Evolutionary conservation across 2,888 invertebrate genomes (phyloP).

Genomic region (Scaptomyza cyrtandrae): DNA sequence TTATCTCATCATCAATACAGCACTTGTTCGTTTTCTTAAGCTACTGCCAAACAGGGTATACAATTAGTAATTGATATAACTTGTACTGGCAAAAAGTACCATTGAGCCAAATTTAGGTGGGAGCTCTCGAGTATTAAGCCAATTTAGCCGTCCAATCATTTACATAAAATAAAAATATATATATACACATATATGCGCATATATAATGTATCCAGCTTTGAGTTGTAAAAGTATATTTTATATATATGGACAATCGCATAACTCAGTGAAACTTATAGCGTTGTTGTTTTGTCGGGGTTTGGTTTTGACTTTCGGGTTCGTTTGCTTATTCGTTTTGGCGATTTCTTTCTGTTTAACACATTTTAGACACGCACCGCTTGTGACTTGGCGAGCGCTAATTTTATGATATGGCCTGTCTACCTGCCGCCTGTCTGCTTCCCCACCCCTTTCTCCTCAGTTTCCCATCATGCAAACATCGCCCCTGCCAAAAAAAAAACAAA

Average conservation of each 20-base stretch:
- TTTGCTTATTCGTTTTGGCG: constrained; percentile 46
- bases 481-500: not conserved
- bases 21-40: no score
- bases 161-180: no score
- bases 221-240: constrained; percentile 49
- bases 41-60: not conserved
- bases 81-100: no score
- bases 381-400: constrained; percentile 35
- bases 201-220: constrained; percentile 21
- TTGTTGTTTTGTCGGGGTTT: constrained; percentile 16
- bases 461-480: no score
- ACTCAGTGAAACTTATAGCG: constrained; percentile 31
- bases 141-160: no score
- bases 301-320: constrained; percentile 22
- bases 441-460: no score
- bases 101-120: no score
- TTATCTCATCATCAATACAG: no score
- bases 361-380: constrained; percentile 54
- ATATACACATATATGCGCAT: no score
- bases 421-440: no score
- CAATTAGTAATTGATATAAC: no score
- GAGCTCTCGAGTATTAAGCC: no score
- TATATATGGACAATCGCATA: constrained; percentile 44
- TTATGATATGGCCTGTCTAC: not conserved
- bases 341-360: constrained; percentile 72